Evolutionary conservation across 2,888 invertebrate species (phyloP), one percentile per base, ranked within the genome.

Genomic region (Diarsia mendica): DNA sequence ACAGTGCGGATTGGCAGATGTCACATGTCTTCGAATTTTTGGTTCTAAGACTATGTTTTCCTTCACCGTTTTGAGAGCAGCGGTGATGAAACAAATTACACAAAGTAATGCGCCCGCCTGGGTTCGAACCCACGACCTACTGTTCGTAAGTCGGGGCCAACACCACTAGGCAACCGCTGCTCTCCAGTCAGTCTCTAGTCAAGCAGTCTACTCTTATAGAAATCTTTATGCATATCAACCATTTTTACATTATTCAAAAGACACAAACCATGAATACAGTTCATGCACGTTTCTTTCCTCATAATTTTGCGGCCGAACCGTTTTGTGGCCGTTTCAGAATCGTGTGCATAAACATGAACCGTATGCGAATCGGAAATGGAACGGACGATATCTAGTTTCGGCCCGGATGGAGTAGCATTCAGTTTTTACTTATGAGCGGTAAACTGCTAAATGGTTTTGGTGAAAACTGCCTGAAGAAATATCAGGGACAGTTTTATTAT

Each of bases 281-380:
- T 46, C 6, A 9, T 44, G 53, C 77, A 68, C 67, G 72, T 80
- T 77, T 80, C 61, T 75, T 68, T 44, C 49, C 51, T 49, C 72
- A 73, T 83, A 73, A 84, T 83, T 83, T 83, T 66, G 84, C 77
- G 77, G 71, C 64, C 48, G 58, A 80, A 83, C 73, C 84, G 73
- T 83, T 82, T 80, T 66, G 80, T 72, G 61, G 67, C 65, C 76
- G 69, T 60, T 79, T 69, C 75, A 46, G 69, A 61, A 20, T 28
- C 67, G 55, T 64, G 69, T 83, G 84, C 80, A 83, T 84, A 83
- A 84, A 83, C 84, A 83, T 83, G 84, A 83, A 71, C 58, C 64
- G 71, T 77, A 73, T 66, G 84, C 55, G 84, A 79, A 65, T 82
- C 75, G 85, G 83, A 84, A 84, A 83, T 83, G 55, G 65, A 73